Evolutionary conservation across 2,113 vertebrate species (phyloP).

Genomic region (Ammodramus savannarum): DNA sequence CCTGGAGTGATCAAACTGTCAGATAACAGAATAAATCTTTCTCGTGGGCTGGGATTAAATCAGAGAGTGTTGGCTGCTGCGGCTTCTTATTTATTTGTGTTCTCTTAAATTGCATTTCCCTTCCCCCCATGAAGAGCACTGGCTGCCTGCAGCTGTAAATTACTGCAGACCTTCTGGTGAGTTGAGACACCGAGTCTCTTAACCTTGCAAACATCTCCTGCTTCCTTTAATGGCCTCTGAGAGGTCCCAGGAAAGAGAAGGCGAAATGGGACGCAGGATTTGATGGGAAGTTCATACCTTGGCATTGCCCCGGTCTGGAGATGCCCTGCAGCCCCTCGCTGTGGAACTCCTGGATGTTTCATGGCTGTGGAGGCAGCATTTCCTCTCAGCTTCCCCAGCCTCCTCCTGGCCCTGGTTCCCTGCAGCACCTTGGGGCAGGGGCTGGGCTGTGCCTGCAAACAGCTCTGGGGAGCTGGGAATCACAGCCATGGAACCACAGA

Average conservation of each 20-base stretch:
- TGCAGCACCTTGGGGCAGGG: neutral
- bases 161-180: slow-evolving; percentile 22
- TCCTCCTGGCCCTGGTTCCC: neutral
- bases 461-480: neutral
- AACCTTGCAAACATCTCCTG: slow-evolving; percentile 55
- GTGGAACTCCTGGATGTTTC: neutral
- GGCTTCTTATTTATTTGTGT: slow-evolving; percentile 50
- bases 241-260: neutral
- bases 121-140: slow-evolving; percentile 19
- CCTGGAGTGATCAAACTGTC: slow-evolving; percentile 52
- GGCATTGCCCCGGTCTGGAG: neutral
- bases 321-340: rapidly evolving
- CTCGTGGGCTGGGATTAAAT: slow-evolving; percentile 54
- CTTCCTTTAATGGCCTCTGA: neutral
- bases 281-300: neutral
- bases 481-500: neutral
- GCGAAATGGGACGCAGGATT: neutral
- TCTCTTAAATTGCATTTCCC: slow-evolving; percentile 50
- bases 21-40: slow-evolving; percentile 63
- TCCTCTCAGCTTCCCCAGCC: neutral
- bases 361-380: neutral
- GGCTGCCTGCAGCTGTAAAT: slow-evolving; percentile 53
- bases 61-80: slow-evolving; percentile 28
- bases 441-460: neutral
- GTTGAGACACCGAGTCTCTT: slow-evolving; percentile 12